phyloP scores from a whole-genome alignment of 2,113 vertebrate genomes.

The Paedocypris sp. region DNA sequence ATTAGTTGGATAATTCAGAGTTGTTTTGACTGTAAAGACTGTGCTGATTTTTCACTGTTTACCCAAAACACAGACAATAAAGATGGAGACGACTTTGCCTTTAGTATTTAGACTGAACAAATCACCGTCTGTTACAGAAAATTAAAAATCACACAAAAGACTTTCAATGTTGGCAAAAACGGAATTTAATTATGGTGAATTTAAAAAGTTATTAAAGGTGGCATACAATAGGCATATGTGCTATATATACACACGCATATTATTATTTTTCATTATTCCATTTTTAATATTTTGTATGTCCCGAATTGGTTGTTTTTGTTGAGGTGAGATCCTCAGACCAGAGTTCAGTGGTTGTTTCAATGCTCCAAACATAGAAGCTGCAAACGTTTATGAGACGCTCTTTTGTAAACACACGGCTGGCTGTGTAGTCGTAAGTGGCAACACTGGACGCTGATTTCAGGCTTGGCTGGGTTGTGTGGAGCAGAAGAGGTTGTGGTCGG shows the following conservation, averaged over 20 bases:
- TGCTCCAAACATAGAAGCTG: slow-evolving; percentile 9
- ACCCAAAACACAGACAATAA: neutral
- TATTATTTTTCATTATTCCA: no score
- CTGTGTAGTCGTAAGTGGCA: neutral
- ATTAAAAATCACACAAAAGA: no score
- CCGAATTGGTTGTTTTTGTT: neutral
- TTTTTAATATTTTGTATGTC: neutral
- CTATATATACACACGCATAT: neutral
- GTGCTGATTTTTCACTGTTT: neutral
- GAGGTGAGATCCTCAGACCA: neutral
- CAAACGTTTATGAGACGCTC: neutral
- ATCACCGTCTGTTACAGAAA: neutral
- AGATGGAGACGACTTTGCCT: neutral
- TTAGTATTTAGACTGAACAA: neutral
- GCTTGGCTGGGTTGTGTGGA: slow-evolving; percentile 7
- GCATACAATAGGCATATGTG: neutral
- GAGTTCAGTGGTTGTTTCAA: neutral
- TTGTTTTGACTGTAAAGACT: neutral
- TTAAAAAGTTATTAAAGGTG: no score
- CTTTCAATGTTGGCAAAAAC: no score
- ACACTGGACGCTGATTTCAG: neutral
- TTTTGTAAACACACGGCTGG: neutral
- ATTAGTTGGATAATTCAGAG: neutral
- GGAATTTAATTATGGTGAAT: no score
- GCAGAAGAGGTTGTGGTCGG: neutral